Evolutionary conservation across 2,797 vertebrate species (phyloP).

Genomic region (Zenarchopterus dispar): DNA sequence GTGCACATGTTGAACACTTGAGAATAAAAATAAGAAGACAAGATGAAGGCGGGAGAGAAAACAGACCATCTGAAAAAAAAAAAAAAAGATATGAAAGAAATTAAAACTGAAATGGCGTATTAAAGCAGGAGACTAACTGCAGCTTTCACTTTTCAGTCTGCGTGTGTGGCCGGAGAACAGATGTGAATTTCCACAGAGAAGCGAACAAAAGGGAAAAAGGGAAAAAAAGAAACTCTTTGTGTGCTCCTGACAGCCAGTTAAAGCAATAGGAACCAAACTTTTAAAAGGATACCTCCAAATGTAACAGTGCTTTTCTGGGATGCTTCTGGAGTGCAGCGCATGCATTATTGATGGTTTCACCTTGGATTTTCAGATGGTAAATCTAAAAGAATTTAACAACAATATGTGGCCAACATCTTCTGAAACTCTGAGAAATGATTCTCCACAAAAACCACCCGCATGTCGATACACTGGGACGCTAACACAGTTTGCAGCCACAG

Average conservation of each 20-base stretch:
- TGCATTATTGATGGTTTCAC: constrained; percentile 17
- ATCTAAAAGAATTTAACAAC: constrained; percentile 12
- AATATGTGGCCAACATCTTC: background rate
- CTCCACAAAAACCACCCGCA: background rate
- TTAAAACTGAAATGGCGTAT: constrained; percentile 25
- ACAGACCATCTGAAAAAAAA: too few species aligned
- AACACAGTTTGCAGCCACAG: background rate
- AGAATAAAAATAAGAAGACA: background rate
- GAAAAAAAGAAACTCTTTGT: constrained; percentile 22
- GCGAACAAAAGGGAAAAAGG: constrained; percentile 65
- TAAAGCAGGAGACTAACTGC: constrained; percentile 31
- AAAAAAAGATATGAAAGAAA: too few species aligned
- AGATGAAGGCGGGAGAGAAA: constrained; percentile 1
- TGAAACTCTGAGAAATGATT: background rate
- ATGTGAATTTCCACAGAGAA: constrained; percentile 71
- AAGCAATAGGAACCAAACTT: constrained; percentile 57
- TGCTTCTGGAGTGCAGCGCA: constrained; percentile 20
- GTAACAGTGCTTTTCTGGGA: constrained; percentile 7
- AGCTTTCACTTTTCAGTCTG: constrained; percentile 40
- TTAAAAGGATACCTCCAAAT: constrained; percentile 42
- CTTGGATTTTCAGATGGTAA: constrained; percentile 14
- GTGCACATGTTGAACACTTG: constrained; percentile 34
- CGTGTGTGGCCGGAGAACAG: constrained; percentile 69
- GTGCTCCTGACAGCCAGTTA: constrained; percentile 54
- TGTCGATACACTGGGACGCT: background rate